phyloP scores from a whole-genome alignment of 92 coral and sea anemone species.

The Porites lobata region DNA sequence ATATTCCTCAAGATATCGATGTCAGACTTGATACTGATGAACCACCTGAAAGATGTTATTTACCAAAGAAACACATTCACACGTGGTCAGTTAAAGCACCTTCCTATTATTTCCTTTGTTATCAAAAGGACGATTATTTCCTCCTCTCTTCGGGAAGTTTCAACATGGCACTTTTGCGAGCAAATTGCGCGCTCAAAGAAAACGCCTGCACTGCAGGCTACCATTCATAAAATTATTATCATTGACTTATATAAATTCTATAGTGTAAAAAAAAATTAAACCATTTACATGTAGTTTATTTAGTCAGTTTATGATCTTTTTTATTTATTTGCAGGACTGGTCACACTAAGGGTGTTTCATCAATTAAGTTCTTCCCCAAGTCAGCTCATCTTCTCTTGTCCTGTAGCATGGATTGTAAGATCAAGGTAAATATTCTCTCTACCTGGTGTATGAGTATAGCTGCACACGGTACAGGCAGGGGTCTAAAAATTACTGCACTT shows the following conservation, averaged over 20 bases:
- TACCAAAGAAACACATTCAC: conserved; percentile 97
- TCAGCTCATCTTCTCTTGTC: conserved; percentile 95
- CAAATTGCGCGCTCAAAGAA: too few relatives aligned
- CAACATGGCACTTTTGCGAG: too few relatives aligned
- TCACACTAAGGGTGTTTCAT: conserved; percentile 97
- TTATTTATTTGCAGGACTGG: conserved; percentile 82
- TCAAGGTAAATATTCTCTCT: conserved; percentile 71
- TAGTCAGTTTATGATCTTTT: neutral
- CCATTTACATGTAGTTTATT: neutral
- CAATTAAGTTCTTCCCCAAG: conserved; percentile 89
- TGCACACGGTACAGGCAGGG: too few relatives aligned
- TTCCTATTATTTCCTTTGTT: neutral
- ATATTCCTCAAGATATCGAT: conserved; percentile 97
- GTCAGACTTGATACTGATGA: conserved; percentile 91
- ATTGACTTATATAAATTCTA: too few relatives aligned
- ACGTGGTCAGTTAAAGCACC: conserved; percentile 77
- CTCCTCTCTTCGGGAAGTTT: too few relatives aligned
- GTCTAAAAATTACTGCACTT: too few relatives aligned
- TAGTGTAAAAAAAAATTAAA: too few relatives aligned
- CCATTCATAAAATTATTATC: too few relatives aligned
- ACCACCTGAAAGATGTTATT: conserved; percentile 95
- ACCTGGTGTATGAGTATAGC: too few relatives aligned
- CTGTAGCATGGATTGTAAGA: conserved; percentile 98
- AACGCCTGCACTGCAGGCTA: too few relatives aligned
- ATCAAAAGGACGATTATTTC: too few relatives aligned